These are phyloP conservation scores for Danio kyathit DNA, from an alignment of 2,797 vertebrate species.

Conservation along the genomic window DNA sequence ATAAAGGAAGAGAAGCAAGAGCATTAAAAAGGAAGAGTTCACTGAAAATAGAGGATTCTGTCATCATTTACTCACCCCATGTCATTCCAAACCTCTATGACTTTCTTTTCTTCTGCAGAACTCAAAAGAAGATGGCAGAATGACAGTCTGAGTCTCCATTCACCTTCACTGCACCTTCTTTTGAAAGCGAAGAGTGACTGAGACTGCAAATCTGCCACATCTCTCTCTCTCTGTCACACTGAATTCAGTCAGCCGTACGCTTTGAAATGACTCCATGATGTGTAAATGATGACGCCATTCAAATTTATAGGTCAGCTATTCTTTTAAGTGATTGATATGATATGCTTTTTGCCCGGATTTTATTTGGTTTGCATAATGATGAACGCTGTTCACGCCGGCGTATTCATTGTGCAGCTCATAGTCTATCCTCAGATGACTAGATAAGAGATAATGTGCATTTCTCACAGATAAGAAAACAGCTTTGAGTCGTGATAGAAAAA, in stretches of 20 bases:
- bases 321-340: background rate
- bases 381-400: background rate
- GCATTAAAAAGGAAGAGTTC: background rate
- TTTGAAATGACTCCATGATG: background rate
- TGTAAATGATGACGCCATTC: background rate
- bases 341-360: background rate
- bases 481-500: background rate
- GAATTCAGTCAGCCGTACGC: background rate
- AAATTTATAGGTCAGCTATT: background rate
- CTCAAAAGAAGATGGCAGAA: background rate
- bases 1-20: background rate
- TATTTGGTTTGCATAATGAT: constrained; percentile 16
- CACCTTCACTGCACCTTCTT: background rate
- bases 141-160: constrained; percentile 3
- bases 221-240: too few relatives aligned
- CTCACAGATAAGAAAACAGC: constrained; percentile 14
- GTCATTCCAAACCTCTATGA: background rate
- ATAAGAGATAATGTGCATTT: background rate
- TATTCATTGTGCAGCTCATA: constrained; percentile 4
- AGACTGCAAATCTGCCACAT: background rate
- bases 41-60: background rate
- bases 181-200: background rate
- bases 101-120: background rate
- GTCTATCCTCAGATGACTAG: constrained; percentile 13
- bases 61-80: background rate